These are phyloP conservation scores for Zootermopsis nevadensis DNA, from an alignment of 2,888 invertebrate species.

Conservation along the genomic window DNA sequence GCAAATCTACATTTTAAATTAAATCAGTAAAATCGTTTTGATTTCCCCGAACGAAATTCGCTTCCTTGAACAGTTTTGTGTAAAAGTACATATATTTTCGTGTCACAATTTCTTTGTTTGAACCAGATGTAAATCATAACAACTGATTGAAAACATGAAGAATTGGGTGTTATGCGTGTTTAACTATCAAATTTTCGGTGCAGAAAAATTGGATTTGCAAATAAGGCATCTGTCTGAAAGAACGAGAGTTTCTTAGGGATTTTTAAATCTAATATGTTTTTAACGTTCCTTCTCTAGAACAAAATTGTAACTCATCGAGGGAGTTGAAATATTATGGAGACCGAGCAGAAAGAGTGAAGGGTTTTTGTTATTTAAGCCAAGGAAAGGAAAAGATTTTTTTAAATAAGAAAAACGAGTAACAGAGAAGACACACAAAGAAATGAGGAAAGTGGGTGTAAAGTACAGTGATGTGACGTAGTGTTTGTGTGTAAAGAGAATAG, in stretches of 20 bases:
- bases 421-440: slow-evolving; percentile 19
- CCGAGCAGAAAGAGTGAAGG: slow-evolving; percentile 46
- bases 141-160: slow-evolving; percentile 15
- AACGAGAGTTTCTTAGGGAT: not conserved
- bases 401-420: slow-evolving; percentile 14
- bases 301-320: slow-evolving; percentile 37
- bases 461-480: slow-evolving; percentile 43
- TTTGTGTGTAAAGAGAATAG: slow-evolving; percentile 45
- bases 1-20: slow-evolving; percentile 47
- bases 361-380: slow-evolving; percentile 43
- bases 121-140: not conserved
- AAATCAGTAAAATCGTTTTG: slow-evolving; percentile 50
- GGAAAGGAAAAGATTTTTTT: slow-evolving; percentile 32
- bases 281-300: not conserved
- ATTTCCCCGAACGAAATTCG: slow-evolving; percentile 44
- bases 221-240: not conserved
- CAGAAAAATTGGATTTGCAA: too few relatives aligned
- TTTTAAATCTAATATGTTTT: not conserved
- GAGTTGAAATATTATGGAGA: slow-evolving; percentile 48
- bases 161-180: not conserved
- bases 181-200: not conserved
- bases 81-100: not conserved
- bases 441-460: slow-evolving; percentile 44
- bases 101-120: not conserved
- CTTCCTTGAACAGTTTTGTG: not conserved